phyloP scores from a whole-genome alignment of 2,113 vertebrate genomes.

The Tympanuchus pallidicinctus region DNA sequence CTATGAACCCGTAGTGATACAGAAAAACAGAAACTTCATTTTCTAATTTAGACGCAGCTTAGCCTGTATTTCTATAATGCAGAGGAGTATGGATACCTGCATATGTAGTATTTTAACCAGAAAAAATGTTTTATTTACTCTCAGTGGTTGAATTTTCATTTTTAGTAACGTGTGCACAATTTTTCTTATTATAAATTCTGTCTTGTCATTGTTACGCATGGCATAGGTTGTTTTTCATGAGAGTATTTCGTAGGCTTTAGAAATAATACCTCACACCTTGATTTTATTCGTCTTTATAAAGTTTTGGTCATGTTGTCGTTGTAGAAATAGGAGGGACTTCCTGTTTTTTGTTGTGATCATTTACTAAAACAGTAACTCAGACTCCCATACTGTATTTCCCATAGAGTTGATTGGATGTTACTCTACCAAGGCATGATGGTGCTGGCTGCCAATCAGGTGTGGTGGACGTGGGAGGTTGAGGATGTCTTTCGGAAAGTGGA shows the following conservation, averaged over 20 bases:
- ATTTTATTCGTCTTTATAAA: not conserved
- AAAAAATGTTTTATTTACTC: rapidly evolving
- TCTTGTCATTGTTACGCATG: not conserved
- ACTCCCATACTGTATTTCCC: not conserved
- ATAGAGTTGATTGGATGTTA: constrained; percentile 95
- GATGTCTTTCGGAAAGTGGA: constrained; percentile 87
- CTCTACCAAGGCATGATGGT: constrained; percentile 96
- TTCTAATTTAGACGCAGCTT: not conserved
- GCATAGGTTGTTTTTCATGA: not conserved
- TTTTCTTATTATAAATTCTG: not conserved
- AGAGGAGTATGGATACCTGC: not conserved
- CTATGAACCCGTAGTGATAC: not conserved
- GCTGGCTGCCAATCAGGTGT: constrained; percentile 93
- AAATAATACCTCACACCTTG: not conserved
- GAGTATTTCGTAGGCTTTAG: not conserved
- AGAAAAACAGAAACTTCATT: not conserved
- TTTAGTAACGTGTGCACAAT: not conserved
- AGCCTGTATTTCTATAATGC: not conserved
- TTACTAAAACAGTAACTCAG: not conserved
- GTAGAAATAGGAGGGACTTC: not conserved
- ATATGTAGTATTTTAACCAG: not conserved
- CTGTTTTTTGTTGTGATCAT: not conserved
- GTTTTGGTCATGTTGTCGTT: not conserved
- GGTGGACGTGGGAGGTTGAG: constrained; percentile 99
- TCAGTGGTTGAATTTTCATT: not conserved